phyloP scores from a whole-genome alignment of 2,888 invertebrate genomes.

The Germaria angustata region DNA sequence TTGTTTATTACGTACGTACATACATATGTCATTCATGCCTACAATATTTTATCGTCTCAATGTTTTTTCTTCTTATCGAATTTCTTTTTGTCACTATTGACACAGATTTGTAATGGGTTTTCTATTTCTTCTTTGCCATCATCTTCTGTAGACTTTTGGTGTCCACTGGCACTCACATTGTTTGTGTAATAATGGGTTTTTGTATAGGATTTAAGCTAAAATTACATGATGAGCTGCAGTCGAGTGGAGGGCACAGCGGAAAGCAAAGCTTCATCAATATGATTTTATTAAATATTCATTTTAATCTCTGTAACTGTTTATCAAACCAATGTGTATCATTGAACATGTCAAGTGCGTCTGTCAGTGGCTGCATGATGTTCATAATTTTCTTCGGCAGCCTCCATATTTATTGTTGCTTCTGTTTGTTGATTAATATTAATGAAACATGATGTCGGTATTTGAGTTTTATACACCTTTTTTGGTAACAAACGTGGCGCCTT shows the following conservation, averaged over 20 bases:
- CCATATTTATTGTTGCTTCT: constrained; percentile 2
- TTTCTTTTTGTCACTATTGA: constrained; percentile 61
- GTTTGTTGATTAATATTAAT: constrained; percentile 61
- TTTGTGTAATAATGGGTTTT: background rate
- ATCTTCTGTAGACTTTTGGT: constrained; percentile 1
- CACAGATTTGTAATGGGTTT: constrained; percentile 58
- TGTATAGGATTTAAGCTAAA: background rate
- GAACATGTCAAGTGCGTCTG: constrained; percentile 32
- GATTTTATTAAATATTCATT: constrained; percentile 62
- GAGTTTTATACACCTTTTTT: constrained; percentile 64
- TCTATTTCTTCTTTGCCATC: background rate
- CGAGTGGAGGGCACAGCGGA: background rate
- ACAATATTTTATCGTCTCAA: constrained; percentile 6
- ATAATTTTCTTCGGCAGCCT: constrained; percentile 36
- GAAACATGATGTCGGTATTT: constrained; percentile 64
- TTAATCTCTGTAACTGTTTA: constrained; percentile 58
- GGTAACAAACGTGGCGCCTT: constrained; percentile 64
- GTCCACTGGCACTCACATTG: background rate
- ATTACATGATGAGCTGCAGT: background rate
- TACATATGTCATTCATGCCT: constrained; percentile 39
- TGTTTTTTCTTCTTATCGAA: background rate
- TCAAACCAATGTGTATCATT: constrained; percentile 53
- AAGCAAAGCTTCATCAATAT: constrained; percentile 8
- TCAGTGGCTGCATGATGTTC: constrained; percentile 35
- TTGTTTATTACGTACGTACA: constrained; percentile 15